Conservation (phyloP, 2,113 vertebrate genomes). For the Tautogolabrus adspersus region DNA sequence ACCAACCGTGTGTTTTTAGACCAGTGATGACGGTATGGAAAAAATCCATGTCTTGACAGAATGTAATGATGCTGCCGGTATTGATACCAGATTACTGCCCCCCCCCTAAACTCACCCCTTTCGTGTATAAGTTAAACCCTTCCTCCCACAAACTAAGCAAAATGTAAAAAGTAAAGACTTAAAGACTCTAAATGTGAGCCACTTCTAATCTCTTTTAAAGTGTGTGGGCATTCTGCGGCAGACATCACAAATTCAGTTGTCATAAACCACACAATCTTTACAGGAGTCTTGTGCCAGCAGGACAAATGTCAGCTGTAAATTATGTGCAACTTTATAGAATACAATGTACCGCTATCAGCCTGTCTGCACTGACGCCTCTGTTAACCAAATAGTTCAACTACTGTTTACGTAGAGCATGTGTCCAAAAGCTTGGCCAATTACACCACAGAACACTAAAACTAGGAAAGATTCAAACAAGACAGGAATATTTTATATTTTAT, state of each 20-base stretch:
- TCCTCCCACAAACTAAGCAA: background rate
- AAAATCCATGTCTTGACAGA: too few relatives aligned
- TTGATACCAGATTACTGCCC: too few relatives aligned
- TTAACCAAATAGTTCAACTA: background rate
- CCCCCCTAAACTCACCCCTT: background rate
- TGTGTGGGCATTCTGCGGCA: background rate
- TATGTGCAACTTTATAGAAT: conserved; percentile 12
- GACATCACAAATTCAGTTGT: background rate
- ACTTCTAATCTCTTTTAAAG: conserved; percentile 2
- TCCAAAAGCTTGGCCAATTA: background rate
- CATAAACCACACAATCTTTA: conserved; percentile 7
- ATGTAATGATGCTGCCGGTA: too few relatives aligned
- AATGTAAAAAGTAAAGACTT: background rate
- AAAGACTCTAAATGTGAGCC: too few relatives aligned
- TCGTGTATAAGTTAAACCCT: background rate
- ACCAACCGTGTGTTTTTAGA: too few relatives aligned
- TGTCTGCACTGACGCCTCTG: background rate
- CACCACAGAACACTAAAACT: background rate
- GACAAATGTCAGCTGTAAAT: conserved; percentile 12
- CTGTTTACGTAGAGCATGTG: background rate
- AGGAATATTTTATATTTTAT: background rate
- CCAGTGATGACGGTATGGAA: too few relatives aligned
- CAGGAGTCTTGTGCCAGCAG: background rate
- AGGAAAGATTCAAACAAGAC: background rate
- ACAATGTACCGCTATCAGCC: background rate